These are phyloP conservation scores for Sceloporus tristichus DNA, from an alignment of 2,113 vertebrate genomes.

Conservation along the genomic window DNA sequence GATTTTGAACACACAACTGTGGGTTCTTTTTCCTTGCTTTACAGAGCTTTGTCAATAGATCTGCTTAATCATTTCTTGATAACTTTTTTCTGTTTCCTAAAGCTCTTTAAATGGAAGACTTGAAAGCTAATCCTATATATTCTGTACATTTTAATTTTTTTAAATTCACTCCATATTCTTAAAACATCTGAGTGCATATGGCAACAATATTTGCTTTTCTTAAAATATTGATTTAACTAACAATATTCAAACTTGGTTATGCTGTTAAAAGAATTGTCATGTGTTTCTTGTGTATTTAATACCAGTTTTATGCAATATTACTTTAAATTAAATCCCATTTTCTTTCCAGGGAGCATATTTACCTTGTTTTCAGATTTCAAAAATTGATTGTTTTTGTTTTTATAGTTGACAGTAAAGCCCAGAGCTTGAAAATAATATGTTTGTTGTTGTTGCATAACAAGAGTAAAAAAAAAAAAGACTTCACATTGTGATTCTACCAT, in stretches of 20 bases:
- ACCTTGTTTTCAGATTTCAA: neutral
- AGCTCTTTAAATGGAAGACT: neutral
- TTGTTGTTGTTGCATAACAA: too few species aligned
- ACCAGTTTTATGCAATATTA: neutral
- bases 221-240: neutral
- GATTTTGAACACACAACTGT: neutral
- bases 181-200: neutral
- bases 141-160: slow-evolving; percentile 12
- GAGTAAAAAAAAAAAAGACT: too few species aligned
- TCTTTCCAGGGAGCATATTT: neutral
- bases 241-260: neutral
- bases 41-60: neutral
- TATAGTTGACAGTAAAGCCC: neutral
- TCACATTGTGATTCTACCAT: too few species aligned
- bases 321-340: neutral
- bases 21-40: neutral
- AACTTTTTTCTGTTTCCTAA: neutral
- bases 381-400: neutral
- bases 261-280: neutral
- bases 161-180: neutral
- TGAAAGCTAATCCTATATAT: neutral
- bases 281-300: neutral
- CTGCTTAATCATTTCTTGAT: neutral
- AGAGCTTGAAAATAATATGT: neutral
- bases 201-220: neutral